Base-by-base conservation (phyloP, 1,140 invertebrate genomes). In the Homarus americanus region DNA sequence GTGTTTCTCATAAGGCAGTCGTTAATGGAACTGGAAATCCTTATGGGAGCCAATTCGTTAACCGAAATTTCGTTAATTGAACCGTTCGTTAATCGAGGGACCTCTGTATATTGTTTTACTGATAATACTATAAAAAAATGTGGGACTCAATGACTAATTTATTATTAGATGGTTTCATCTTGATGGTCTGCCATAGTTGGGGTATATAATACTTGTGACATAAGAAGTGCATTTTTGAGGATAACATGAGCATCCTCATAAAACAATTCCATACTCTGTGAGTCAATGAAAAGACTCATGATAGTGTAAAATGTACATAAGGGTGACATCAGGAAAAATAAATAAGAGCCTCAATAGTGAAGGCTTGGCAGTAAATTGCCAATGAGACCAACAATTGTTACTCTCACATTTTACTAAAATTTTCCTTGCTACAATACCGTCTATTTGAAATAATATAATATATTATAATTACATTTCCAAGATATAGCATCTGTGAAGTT, bases 271-370 rank as follows among this genome's bases (percentile, higher is more conserved):
- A 44, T 44, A 84, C 17, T 53, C 49, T 53, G 32, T 72, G 83
- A 85, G 72, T 75, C 69, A 73, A 34, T 34, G n/a, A 83, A 66
- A 32, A 49, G 83, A 85, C 40, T 38, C 83, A 85, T 58, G 75
- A 85, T 75, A 73, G 32, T 66, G 24, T 34, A 66, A 40, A 32
- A 82, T 82, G 36, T 32, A 85, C 41, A 32, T 85, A 85, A 85
- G 83, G 83, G 83, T 85, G 83, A 85, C 79, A 63, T 44, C 32
- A 72, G 82, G 58, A 85, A 40, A 85, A 85, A 53, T 73, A 85
- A 75, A 73, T 73, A 72, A 85, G 83, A 85, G 69, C 83, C 83
- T 85, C 83, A 75, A 49, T 85, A 85, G 40, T 85, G 66, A 85
- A 66, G 72, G 83, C 66, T 44, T 85, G 83, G 66, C 83, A 75